Evolutionary conservation across 2,888 invertebrate genomes (phyloP), one percentile per base, ranked within the genome.

Genomic region (Megastigmus dorsalis): DNA sequence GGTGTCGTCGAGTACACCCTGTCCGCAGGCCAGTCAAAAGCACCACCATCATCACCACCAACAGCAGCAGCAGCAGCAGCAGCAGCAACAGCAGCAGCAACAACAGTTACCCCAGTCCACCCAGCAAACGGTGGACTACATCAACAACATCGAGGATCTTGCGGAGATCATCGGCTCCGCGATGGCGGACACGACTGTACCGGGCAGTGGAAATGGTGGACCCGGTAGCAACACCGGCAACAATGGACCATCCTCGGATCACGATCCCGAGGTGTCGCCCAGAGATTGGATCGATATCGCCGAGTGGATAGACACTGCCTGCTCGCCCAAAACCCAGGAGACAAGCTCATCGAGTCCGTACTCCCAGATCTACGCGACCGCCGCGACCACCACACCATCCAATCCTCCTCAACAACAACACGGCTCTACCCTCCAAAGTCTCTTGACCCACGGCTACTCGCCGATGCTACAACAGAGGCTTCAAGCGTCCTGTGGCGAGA

Each of bases 231-330:
- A 62, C 30, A 28, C 43, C 13, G 63, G 48, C 23, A 72, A 63
- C 52, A 75, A 75, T 18, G 69, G 73, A 0, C 82, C 86, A 0
- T 81, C 85, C n/a, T 89, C 89, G 30, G 88, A 89, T 33, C 94
- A 94, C 78, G 94, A 94, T 65, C 54, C 69, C 10, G 76, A 69
- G 18, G 73, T 72, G 2, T 66, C 76, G 4, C 72, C 68, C 4
- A 33, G 95, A 75, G 95, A 95, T 81, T 96, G 96, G 96, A 94
- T 95, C 91, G 95, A 96, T 84, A 90, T 96, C 65, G 96, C 96
- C 78, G 94, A 94, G 71, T 95, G 95, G 95, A 95, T 96, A 80
- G 94, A 94, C 75, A 93, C 93, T 7, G 93, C 93, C 0, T 95
- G 94, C 84, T 93, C 91, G 71, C 94, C 94, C 78, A 90, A 90